Conservation (phyloP, 1,140 invertebrate genomes). For the Pollicipes pollicipes region DNA sequence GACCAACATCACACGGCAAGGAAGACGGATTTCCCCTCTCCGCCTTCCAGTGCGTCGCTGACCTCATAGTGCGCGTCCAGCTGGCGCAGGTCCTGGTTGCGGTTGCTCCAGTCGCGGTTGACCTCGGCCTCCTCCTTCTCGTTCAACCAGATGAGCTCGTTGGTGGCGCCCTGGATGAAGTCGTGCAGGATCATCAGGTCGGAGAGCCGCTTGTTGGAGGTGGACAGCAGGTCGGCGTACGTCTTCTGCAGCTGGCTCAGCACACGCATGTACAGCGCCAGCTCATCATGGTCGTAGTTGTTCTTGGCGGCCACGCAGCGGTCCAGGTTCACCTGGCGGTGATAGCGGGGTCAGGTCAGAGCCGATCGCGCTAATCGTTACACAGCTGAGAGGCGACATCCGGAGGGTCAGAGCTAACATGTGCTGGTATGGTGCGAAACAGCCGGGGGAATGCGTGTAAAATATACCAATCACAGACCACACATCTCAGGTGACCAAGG, state of each 20-base stretch:
- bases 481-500: too few relatives aligned
- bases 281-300: conserved; percentile 76
- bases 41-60: too few relatives aligned
- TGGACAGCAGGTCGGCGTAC: conserved; percentile 68
- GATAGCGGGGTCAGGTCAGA: too few relatives aligned
- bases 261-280: conserved; percentile 72
- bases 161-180: conserved; percentile 83
- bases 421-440: too few relatives aligned
- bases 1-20: too few relatives aligned
- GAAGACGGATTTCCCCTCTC: too few relatives aligned
- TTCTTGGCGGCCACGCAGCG: conserved; percentile 33
- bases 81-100: conserved; percentile 71
- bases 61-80: conserved; percentile 94
- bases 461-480: too few relatives aligned
- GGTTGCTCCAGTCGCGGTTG: conserved; percentile 87
- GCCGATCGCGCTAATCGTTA: too few relatives aligned
- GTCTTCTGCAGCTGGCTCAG: conserved; percentile 73
- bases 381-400: too few relatives aligned
- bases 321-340: conserved; percentile 4
- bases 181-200: conserved; percentile 83
- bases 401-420: too few relatives aligned
- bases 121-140: conserved; percentile 90
- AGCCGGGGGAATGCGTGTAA: too few relatives aligned
- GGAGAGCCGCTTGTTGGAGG: conserved; percentile 68
- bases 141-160: conserved; percentile 89